Base-by-base conservation (phyloP, 2,888 invertebrate species). In the Polylopha cassiicola region DNA sequence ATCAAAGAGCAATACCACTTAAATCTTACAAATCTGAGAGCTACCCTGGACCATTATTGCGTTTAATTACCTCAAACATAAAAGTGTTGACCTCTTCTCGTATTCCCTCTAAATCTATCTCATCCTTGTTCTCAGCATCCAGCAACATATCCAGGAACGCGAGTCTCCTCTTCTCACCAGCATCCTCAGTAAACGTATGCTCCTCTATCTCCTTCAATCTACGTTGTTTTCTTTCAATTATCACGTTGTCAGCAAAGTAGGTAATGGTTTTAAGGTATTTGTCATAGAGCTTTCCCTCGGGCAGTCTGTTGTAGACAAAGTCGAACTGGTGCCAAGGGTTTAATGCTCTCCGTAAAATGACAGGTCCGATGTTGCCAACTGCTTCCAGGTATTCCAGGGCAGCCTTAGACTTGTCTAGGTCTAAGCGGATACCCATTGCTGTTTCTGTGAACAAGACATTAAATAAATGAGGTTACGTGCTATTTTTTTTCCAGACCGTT, bases 61-160 rank as follows among this genome's bases (percentile, higher is more conserved):
- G n/a, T n/a, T n/a, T n/a, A 22, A 15, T 63, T 58, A 89, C 89
- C 66, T 89, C 91, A 73, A 92, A 92, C 90, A 92, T 90, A 54
- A 92, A 91, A 0, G 92, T 92, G 53, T 92, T 90, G 0, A 92
- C 90, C 76, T 92, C 91, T 55, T 91, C 90, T 32, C 89, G 79
- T 39, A 92, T 89, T 18, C 91, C 90, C 24, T 87, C 72, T 47
- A 89, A 74, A 24, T 87, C 87, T 11, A 92, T 75, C 46, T 87
- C 75, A 3, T 88, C 89, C 45, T 88, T 87, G 20, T 80, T 80
- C 51, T 87, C 88, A 1, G 88, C 86, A 42, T 89, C 87, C 4
- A 92, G 55, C 7, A 92, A 57, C 7, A 91, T 72, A 67, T 92
- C 92, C 42, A 92, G 67, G 64, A 92, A 89, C 0, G 90, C 90